These are phyloP conservation scores for Epizoanthus ramosus DNA, from an alignment of 92 coral and sea anemone genomes.

Conservation along the genomic window DNA sequence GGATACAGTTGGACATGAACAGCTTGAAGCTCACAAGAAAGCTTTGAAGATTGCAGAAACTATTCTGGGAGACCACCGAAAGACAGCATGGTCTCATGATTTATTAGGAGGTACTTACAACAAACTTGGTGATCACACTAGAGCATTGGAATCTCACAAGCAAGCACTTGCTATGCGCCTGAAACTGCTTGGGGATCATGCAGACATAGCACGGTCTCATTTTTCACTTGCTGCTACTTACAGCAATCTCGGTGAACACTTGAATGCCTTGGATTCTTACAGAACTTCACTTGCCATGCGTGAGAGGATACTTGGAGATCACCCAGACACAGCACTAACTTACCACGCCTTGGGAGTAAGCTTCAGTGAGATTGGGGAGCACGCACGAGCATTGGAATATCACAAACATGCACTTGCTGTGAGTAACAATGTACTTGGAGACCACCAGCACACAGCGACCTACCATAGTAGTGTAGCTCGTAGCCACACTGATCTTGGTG, in stretches of 20 bases:
- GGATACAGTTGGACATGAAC: neutral
- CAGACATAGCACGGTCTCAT: neutral
- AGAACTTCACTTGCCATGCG: neutral
- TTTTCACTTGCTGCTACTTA: neutral
- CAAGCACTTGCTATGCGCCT: neutral
- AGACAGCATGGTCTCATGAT: neutral
- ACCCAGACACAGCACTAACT: neutral
- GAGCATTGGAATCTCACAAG: neutral
- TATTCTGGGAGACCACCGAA: neutral
- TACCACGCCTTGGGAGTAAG: no score
- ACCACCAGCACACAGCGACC: neutral
- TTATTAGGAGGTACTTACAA: neutral
- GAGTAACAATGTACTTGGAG: neutral
- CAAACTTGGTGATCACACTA: neutral
- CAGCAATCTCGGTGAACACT: neutral
- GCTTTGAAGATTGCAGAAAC: neutral
- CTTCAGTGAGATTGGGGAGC: no score
- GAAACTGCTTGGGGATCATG: neutral
- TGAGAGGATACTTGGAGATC: neutral
- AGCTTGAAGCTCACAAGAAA: conserved; percentile 6
- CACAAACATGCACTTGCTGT: neutral
- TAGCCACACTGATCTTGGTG: neutral
- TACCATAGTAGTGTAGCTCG: neutral
- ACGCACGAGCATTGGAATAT: neutral
- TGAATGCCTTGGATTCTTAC: neutral